Evolutionary conservation across 2,797 vertebrate genomes (phyloP), one percentile per base, ranked within the genome.

Genomic region (Pseudochaenichthys georgianus): DNA sequence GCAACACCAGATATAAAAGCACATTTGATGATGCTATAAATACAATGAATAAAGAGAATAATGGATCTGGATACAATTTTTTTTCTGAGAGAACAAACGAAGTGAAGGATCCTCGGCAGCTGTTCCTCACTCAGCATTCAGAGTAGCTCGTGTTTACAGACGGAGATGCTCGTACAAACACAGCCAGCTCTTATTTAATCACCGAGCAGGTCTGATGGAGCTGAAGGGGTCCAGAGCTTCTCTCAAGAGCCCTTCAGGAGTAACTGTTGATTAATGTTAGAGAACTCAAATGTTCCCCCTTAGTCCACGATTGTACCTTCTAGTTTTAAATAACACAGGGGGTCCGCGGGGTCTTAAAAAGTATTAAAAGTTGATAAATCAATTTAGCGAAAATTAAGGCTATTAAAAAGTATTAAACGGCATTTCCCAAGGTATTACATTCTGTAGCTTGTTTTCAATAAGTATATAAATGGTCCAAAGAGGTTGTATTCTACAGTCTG

Each of bases 1-100:
- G 73, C 76, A 70, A 79, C 71, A 13, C 2, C 11, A 68, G 51
- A 81, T 86, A 59, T 38, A 73, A 79, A 90, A 81, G 45, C 48
- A 46, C 59, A 45, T 21, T 58, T 23, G 69, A 80, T 86, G 78
- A 85, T 78, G 62, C 66, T 28, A 19, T 75, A 64, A 46, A 17
- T 58, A 72, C 38, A 64, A 64, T 73, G 58, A 55, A 45, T 13
- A 7, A 21, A 47, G 4, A 45, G 42, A 70, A 73, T 55, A 57
- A 79, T 59, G n/a, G 9, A 17, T 72, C 12, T 58, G 52, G 16
- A 47, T 4, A 28, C 23, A 9, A 31, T 61, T 43, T 51, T 43
- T 51, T 28, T 38, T 38, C 34, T 4, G 0, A 3, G 61, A 34
- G 13, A 7, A 16, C 34, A 38, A 38, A 34, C 9, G 8, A 15